Conservation (phyloP, 1,140 invertebrate species). For the Nixonia krombeini region DNA sequence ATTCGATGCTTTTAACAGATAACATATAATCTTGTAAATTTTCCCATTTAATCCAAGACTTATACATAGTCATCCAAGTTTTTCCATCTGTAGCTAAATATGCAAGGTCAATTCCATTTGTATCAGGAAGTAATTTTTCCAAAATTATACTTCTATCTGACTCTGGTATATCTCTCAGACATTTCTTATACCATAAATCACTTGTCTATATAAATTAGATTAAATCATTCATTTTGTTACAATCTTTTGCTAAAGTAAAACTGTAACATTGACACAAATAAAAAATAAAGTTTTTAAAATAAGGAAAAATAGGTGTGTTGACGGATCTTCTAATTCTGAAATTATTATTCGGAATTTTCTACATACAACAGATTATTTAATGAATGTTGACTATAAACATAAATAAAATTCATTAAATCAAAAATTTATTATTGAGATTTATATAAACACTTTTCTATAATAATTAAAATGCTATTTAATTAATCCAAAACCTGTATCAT, state of each 20-base stretch:
- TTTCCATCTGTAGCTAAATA: neutral
- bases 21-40: neutral
- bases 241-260: neutral
- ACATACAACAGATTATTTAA: neutral
- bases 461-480: too few species aligned
- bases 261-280: neutral
- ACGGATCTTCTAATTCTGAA: too few species aligned
- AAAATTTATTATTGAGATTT: too few species aligned
- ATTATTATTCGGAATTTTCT: constrained; percentile 1
- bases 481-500: too few species aligned
- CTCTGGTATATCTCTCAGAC: constrained; percentile 26
- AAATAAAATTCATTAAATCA: constrained; percentile 1
- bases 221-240: neutral
- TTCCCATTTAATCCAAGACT: constrained; percentile 22
- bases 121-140: constrained; percentile 23
- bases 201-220: constrained; percentile 12
- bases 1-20: neutral
- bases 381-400: neutral
- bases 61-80: constrained; percentile 20
- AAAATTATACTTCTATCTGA: constrained; percentile 8
- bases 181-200: constrained; percentile 33
- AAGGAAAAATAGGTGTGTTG: too few species aligned
- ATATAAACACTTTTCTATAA: too few species aligned
- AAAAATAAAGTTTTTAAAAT: too few species aligned
- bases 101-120: constrained; percentile 18